These are phyloP conservation scores for Steinernema khuongi DNA, from an alignment of 1,140 invertebrate genomes.

Conservation along the genomic window DNA sequence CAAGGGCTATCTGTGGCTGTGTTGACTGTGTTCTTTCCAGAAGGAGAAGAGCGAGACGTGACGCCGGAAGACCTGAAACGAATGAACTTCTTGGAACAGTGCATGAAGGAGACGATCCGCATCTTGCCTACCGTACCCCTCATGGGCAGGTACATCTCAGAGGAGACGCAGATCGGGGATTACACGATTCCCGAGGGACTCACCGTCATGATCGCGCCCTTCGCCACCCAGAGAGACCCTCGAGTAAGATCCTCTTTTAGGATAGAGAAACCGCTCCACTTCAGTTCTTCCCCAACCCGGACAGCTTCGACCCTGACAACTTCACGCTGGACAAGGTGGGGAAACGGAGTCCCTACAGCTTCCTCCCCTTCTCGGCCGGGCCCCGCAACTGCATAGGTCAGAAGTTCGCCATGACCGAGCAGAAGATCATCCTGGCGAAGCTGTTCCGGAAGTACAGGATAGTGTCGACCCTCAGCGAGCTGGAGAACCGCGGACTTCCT, in stretches of 20 bases:
- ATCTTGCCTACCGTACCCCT: constrained; percentile 65
- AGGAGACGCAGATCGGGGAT: constrained; percentile 60
- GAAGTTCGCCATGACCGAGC: constrained; percentile 77
- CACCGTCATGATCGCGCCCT: constrained; percentile 66
- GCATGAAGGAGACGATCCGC: constrained; percentile 71
- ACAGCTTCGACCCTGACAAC: constrained; percentile 79
- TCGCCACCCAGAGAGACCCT: constrained; percentile 70
- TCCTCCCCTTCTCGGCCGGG: constrained; percentile 58
- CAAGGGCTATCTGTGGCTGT: constrained; percentile 64
- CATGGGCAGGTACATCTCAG: constrained; percentile 70
- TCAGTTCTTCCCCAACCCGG: constrained; percentile 72
- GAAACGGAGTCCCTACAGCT: constrained; percentile 59
- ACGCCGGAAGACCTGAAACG: constrained; percentile 74
- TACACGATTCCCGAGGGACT: constrained; percentile 65
- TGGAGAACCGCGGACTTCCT: constrained; percentile 30
- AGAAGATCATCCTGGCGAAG: constrained; percentile 76
- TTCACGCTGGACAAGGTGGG: constrained; percentile 74
- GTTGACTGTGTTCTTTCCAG: constrained; percentile 43
- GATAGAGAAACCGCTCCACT: constrained; percentile 39
- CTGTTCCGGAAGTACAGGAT: constrained; percentile 71
- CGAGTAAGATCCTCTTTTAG: constrained; percentile 58
- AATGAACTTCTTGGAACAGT: constrained; percentile 75
- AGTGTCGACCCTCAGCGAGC: constrained; percentile 22
- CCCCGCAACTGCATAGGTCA: constrained; percentile 63
- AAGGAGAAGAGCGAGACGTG: constrained; percentile 70